Evolutionary conservation across 2,113 vertebrate genomes (phyloP).

Genomic region (Neolamprologus fasciatus): DNA sequence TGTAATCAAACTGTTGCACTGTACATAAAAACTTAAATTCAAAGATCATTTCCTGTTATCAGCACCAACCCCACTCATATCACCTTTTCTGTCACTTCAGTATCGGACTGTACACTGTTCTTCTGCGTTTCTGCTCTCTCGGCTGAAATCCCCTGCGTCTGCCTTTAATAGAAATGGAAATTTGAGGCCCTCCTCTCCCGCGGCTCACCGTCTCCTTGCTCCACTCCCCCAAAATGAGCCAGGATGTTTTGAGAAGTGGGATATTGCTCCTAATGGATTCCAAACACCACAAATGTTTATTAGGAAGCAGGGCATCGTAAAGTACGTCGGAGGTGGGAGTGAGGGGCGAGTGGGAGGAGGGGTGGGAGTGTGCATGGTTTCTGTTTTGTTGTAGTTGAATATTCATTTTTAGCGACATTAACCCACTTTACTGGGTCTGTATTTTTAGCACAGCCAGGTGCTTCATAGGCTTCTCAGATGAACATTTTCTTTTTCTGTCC

Average conservation of each 20-base stretch:
- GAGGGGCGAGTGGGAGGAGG: not conserved
- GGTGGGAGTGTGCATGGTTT: not conserved
- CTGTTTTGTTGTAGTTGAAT: slow-evolving; percentile 32
- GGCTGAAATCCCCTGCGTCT: slow-evolving; percentile 30
- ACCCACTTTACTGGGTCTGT: not conserved
- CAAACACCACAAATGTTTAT: slow-evolving; percentile 77
- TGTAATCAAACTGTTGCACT: not conserved
- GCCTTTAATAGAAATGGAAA: slow-evolving; percentile 70
- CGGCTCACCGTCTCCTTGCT: slow-evolving; percentile 22
- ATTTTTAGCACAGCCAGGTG: slow-evolving; percentile 23
- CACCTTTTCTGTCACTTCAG: slow-evolving; percentile 16
- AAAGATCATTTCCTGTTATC: not conserved
- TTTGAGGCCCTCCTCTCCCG: slow-evolving; percentile 43
- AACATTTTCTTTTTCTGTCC: not conserved
- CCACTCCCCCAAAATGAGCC: slow-evolving; percentile 44
- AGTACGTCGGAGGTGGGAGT: slow-evolving; percentile 16
- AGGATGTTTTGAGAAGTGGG: slow-evolving; percentile 75
- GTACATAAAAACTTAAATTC: not conserved
- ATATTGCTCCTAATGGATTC: slow-evolving; percentile 78
- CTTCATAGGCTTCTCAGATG: not conserved
- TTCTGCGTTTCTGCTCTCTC: not conserved
- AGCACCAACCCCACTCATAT: not conserved
- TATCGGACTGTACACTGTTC: not conserved
- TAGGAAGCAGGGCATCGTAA: slow-evolving; percentile 69
- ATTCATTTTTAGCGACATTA: slow-evolving; percentile 24